These are phyloP conservation scores for Passer montanus DNA, from an alignment of 2,113 vertebrate species.

Conservation along the genomic window DNA sequence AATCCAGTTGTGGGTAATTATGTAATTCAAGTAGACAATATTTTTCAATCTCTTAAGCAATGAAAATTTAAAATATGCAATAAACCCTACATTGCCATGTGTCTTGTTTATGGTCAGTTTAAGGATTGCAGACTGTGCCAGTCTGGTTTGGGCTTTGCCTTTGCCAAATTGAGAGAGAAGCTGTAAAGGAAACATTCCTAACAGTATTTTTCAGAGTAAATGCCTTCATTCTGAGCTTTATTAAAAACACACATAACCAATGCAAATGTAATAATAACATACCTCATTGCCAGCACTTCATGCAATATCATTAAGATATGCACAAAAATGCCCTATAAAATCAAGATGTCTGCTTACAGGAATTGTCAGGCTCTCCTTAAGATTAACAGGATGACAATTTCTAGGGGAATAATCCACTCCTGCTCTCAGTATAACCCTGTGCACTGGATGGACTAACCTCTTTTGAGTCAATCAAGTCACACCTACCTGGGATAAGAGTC, in stretches of 20 bases:
- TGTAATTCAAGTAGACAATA: neutral
- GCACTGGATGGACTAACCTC: constrained; percentile 36
- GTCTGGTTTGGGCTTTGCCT: neutral
- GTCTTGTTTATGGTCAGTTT: neutral
- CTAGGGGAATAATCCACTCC: neutral
- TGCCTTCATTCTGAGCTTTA: neutral
- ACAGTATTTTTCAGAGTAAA: neutral
- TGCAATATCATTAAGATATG: neutral
- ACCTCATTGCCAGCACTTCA: neutral
- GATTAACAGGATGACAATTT: neutral
- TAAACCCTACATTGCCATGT: neutral
- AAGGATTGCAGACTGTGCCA: neutral
- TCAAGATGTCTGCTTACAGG: neutral
- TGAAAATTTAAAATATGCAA: neutral
- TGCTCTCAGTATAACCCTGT: neutral
- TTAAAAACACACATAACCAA: neutral
- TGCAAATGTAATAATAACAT: neutral
- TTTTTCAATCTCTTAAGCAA: neutral
- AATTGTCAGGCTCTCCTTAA: neutral
- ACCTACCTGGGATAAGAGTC: constrained; percentile 20
- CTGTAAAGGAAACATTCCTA: neutral
- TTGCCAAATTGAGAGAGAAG: neutral
- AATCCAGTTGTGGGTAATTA: neutral
- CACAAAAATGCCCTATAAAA: neutral
- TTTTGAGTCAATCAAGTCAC: constrained; percentile 12